Evolutionary conservation across 2,888 invertebrate species (phyloP).

Genomic region (Chymomyza caudatula): DNA sequence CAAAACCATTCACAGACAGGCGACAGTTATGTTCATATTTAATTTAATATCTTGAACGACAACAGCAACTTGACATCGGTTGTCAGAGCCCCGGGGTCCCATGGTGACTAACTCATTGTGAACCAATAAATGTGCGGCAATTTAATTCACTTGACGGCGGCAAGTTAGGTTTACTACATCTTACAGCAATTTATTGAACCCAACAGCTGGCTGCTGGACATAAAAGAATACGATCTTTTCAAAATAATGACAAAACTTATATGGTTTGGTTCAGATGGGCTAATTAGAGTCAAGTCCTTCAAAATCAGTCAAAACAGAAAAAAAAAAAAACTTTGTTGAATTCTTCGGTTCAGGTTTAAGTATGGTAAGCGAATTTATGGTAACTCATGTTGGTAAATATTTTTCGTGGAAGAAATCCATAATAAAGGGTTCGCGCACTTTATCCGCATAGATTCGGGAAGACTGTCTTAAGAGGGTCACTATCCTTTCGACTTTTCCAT

Average conservation of each 20-base stretch:
- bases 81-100: constrained; percentile 34
- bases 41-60: constrained; percentile 43
- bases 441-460: too few relatives aligned
- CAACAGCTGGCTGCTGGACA: constrained; percentile 20
- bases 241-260: background rate
- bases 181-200: constrained; percentile 51
- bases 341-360: too few relatives aligned
- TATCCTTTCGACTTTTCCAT: too few relatives aligned
- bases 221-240: background rate
- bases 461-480: too few relatives aligned
- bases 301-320: too few relatives aligned
- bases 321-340: too few relatives aligned
- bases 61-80: constrained; percentile 47
- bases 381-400: too few relatives aligned
- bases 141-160: constrained; percentile 64
- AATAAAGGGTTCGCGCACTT: too few relatives aligned
- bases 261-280: too few relatives aligned
- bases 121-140: constrained; percentile 69
- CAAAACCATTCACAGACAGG: constrained; percentile 37
- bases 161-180: constrained; percentile 29
- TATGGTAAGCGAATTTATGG: too few relatives aligned
- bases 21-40: constrained; percentile 9
- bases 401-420: too few relatives aligned
- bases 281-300: too few relatives aligned
- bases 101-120: constrained; percentile 71